phyloP scores from a whole-genome alignment of 2,113 vertebrate genomes.

The Caloenas nicobarica region DNA sequence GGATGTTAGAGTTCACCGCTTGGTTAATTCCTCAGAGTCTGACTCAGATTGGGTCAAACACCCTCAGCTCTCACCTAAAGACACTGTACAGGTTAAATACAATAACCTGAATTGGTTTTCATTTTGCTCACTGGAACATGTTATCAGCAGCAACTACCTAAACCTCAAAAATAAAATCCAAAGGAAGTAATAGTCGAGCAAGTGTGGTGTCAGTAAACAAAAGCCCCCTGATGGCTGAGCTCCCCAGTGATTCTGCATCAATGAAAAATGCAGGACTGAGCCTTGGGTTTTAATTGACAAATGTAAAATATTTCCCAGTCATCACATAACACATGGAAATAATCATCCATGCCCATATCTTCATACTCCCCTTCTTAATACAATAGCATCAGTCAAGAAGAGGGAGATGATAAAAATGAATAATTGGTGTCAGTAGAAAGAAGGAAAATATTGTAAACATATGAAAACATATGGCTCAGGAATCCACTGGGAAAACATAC shows the following conservation, averaged over 20 bases:
- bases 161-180: background rate
- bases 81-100: background rate
- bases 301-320: background rate
- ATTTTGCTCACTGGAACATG: background rate
- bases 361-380: background rate
- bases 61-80: background rate
- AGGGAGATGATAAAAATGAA: constrained; percentile 1
- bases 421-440: background rate
- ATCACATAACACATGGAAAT: background rate
- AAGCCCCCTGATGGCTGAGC: too few species aligned
- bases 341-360: background rate
- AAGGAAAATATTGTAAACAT: background rate
- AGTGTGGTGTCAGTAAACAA: background rate
- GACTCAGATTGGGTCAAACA: background rate
- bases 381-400: background rate
- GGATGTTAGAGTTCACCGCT: background rate
- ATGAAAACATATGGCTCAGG: background rate
- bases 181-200: background rate
- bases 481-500: background rate
- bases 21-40: constrained; percentile 28
- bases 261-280: background rate
- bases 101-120: background rate
- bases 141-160: background rate
- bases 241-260: background rate
- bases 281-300: background rate